Evolutionary conservation across 2,888 invertebrate genomes (phyloP).

Genomic region (Diloba caeruleocephala): DNA sequence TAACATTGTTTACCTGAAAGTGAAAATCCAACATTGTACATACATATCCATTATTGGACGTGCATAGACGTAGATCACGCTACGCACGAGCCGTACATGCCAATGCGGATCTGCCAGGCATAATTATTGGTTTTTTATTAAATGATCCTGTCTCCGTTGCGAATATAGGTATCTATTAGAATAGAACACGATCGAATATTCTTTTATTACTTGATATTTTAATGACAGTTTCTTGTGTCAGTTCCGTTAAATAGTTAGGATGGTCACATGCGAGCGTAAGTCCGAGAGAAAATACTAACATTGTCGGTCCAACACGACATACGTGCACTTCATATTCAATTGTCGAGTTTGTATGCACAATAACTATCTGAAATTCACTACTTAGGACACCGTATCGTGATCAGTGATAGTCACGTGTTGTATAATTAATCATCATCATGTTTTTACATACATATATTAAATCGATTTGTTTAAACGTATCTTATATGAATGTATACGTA

Average conservation of each 20-base stretch:
- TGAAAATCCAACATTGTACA: slow-evolving; percentile 77
- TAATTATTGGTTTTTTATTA: slow-evolving; percentile 60
- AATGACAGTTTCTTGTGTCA: slow-evolving; percentile 84
- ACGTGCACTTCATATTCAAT: slow-evolving; percentile 52
- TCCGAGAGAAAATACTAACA: slow-evolving; percentile 76
- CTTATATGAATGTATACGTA: slow-evolving; percentile 12
- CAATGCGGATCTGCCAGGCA: slow-evolving; percentile 52
- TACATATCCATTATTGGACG: slow-evolving; percentile 62
- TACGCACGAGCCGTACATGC: slow-evolving; percentile 68
- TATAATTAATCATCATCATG: slow-evolving; percentile 41
- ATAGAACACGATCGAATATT: slow-evolving; percentile 69
- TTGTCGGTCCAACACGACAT: slow-evolving; percentile 66
- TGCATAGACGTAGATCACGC: slow-evolving; percentile 55
- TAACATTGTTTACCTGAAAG: slow-evolving; percentile 73
- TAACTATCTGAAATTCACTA: slow-evolving; percentile 52
- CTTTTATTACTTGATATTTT: slow-evolving; percentile 78
- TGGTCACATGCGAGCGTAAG: slow-evolving; percentile 80
- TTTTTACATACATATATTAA: slow-evolving; percentile 37
- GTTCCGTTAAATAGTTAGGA: slow-evolving; percentile 84
- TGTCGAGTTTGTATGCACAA: slow-evolving; percentile 49
- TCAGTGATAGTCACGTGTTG: slow-evolving; percentile 40
- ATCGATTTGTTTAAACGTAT: slow-evolving; percentile 22
- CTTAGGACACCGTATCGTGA: slow-evolving; percentile 40
- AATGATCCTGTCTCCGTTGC: slow-evolving; percentile 59
- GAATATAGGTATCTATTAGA: slow-evolving; percentile 63